These are phyloP conservation scores for Heterotilapia buettikoferi DNA, from an alignment of 2,113 vertebrate genomes.

Conservation along the genomic window DNA sequence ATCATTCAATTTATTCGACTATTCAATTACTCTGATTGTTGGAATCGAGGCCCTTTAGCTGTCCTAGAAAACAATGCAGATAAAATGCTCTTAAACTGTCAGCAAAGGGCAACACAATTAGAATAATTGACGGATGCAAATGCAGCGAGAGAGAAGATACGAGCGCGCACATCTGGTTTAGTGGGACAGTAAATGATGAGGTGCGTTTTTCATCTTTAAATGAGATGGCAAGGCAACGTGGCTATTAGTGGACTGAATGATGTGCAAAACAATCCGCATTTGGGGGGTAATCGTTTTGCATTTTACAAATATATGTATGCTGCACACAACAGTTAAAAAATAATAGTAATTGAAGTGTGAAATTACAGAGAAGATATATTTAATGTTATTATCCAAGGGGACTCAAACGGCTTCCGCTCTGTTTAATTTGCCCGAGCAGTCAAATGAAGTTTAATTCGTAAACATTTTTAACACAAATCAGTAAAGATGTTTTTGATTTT, in stretches of 20 bases:
- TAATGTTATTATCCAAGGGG: neutral
- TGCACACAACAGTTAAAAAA: neutral
- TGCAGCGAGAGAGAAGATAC: conserved; percentile 27
- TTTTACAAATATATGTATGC: neutral
- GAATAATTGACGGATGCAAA: conserved; percentile 63
- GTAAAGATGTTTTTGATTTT: neutral
- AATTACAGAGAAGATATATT: neutral
- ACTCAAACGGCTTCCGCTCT: neutral
- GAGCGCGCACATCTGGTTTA: conserved; percentile 39
- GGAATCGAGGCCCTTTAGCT: conserved; percentile 53
- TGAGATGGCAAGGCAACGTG: neutral
- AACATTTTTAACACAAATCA: neutral
- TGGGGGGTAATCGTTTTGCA: neutral
- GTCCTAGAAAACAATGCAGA: conserved; percentile 59
- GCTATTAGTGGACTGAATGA: neutral
- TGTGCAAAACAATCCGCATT: neutral
- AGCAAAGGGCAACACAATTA: conserved; percentile 66
- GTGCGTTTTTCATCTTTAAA: neutral
- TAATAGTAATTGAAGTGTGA: neutral
- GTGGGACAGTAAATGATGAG: conserved; percentile 5
- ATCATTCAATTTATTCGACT: conserved; percentile 65
- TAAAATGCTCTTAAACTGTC: conserved; percentile 72
- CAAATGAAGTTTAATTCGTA: neutral
- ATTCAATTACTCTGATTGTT: conserved; percentile 71
- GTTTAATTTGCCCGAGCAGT: accelerated